Percentiles rank a stretch among this genome's conserved stretches.
These are phyloP conservation scores for Chrysolophus pictus DNA, from an alignment of 2,797 vertebrate species.

Conservation along the genomic window DNA sequence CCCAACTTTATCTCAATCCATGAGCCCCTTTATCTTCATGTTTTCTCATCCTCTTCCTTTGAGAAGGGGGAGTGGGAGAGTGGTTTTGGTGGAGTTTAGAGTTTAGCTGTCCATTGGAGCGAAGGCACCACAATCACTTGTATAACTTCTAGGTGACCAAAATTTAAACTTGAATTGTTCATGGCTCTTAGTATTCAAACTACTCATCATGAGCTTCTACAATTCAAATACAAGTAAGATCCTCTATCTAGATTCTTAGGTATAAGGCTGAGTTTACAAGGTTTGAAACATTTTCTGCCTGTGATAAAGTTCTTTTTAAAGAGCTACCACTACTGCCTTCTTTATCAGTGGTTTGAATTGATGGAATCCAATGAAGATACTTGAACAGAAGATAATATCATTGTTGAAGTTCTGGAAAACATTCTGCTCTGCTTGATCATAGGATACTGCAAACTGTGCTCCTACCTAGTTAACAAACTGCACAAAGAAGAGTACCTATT, in stretches of 20 bases:
- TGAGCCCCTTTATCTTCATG: too few species aligned
- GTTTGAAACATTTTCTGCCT: background rate
- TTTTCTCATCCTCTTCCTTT: background rate
- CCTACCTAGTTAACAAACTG: background rate
- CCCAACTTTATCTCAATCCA: too few species aligned
- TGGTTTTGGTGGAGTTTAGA: background rate
- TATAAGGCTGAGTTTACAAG: background rate
- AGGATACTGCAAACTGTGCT: background rate
- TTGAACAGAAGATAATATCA: background rate
- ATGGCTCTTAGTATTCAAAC: background rate
- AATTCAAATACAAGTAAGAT: background rate
- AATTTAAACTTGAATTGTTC: background rate
- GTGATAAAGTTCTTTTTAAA: background rate
- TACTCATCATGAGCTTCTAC: background rate
- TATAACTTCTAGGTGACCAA: background rate
- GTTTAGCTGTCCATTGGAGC: too few species aligned
- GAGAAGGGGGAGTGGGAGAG: background rate
- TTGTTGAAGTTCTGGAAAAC: background rate
- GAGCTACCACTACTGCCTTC: background rate
- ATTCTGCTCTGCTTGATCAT: background rate
- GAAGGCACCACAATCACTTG: background rate
- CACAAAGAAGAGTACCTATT: accelerated
- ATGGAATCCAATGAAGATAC: background rate
- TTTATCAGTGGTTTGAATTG: background rate
- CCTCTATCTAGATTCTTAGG: background rate